Base-by-base conservation (phyloP, 2,113 vertebrate species). In the Bubo scandiacus region DNA sequence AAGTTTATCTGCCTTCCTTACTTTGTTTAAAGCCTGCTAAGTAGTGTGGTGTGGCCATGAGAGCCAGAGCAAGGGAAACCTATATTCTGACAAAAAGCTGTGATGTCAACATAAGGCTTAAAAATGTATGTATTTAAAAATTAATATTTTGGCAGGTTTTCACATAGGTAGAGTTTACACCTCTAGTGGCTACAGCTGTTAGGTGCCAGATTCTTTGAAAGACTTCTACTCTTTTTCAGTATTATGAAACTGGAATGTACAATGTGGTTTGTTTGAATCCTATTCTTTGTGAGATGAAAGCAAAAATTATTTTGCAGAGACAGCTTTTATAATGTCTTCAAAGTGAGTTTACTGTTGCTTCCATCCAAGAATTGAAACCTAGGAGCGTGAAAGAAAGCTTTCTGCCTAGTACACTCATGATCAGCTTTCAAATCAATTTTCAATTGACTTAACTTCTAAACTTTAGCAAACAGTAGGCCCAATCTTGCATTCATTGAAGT, bases 201-300 rank as follows among this genome's bases (percentile, higher is more conserved):
- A 80, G 66, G 67, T 88, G 40, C 55, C 5, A 40, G 61, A 86
- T 81, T 55, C 38, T 54, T 90, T 91, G 45, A 72, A 91, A 88
- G 21, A 34, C 38, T 61, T 89, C 52, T 73, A 90, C 34, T 79
- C 43, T 59, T 85, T 86, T 74, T 85, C 81, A 92, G 1, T 91
- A 49, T 45, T 77, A 78, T 55, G 73, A 72, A 86, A 65, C 62
- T 47, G 25, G 25, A 68, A 71, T 43, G 78, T 91, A 84, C 77
- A 94, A 86, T 36, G 68, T 84, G 83, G 68, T 95, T 86, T 91
- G 79, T 95, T 94, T 95, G 94, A 89, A 94, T 90, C 55, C 16
- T 70, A 72, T 71, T 86, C 59, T 90, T 49, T 93, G n/a, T 47
- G 83, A 96, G 81, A 91, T 95, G 83, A 95, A 97, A 94, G 86